These are phyloP conservation scores for Fabriciana adippe DNA, from an alignment of 2,888 invertebrate species.

Conservation along the genomic window DNA sequence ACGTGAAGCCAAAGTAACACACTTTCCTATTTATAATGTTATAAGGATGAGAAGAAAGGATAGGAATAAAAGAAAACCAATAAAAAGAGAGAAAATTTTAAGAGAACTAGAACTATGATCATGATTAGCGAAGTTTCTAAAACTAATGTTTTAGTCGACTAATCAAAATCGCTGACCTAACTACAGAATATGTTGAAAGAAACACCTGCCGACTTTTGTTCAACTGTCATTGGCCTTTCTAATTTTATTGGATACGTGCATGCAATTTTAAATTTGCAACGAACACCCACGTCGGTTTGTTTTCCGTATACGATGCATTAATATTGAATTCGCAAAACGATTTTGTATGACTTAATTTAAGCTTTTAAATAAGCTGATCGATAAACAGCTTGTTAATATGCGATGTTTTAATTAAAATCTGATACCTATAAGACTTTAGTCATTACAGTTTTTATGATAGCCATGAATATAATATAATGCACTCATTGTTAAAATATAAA, in stretches of 20 bases:
- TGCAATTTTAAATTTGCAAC: slow-evolving; percentile 40
- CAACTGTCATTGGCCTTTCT: slow-evolving; percentile 41
- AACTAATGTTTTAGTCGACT: slow-evolving; percentile 3
- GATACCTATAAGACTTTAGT: background rate
- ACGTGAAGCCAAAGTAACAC: too few species aligned
- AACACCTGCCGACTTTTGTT: slow-evolving; percentile 36
- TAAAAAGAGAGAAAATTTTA: background rate
- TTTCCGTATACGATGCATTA: slow-evolving; percentile 26
- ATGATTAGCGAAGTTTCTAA: background rate
- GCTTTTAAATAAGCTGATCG: too few species aligned
- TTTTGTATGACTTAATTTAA: slow-evolving; percentile 9
- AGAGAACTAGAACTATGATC: background rate
- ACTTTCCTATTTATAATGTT: too few species aligned
- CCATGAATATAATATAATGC: slow-evolving; percentile 1
- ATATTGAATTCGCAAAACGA: slow-evolving; percentile 28
- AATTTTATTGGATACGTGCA: slow-evolving; percentile 44
- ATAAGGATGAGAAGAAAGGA: too few species aligned
- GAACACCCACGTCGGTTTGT: slow-evolving; percentile 41
- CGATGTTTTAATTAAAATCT: slow-evolving; percentile 5
- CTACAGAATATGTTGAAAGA: slow-evolving; percentile 18
- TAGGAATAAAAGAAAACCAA: too few species aligned
- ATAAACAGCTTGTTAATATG: too few species aligned
- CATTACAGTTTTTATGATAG: slow-evolving; percentile 1
- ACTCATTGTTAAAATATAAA: slow-evolving; percentile 5
- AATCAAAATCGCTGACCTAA: slow-evolving; percentile 27